A percentile compares a stretch with the other conserved stretches of the same genome.
These are phyloP conservation scores for Saguinus imperator DNA, from an alignment of 2,113 vertebrate species.

Conservation along the genomic window DNA sequence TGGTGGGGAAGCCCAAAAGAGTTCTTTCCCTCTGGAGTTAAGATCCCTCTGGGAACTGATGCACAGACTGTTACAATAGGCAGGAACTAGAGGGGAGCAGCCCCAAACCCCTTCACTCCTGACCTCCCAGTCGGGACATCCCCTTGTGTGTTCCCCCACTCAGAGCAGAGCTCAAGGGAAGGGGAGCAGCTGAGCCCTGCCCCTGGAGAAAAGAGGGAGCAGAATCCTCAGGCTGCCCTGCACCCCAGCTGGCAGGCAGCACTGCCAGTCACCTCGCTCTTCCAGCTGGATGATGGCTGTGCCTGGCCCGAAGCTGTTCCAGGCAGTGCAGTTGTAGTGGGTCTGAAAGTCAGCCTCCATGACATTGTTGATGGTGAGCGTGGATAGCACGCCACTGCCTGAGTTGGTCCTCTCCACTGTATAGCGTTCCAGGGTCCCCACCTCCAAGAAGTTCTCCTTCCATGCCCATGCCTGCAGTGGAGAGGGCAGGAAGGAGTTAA, in stretches of 20 bases:
- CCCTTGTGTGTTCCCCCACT: background rate
- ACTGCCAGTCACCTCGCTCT: conserved; percentile 85
- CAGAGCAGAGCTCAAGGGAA: background rate
- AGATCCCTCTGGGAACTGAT: too few species aligned
- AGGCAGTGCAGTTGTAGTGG: conserved; percentile 97
- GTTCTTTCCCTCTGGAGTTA: background rate
- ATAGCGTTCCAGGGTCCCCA: conserved; percentile 94
- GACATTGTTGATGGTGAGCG: conserved; percentile 96
- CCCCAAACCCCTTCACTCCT: too few species aligned
- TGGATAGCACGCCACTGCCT: conserved; percentile 92
- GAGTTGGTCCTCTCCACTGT: conserved; percentile 93
- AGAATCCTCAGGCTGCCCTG: background rate
- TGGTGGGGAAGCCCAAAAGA: background rate
- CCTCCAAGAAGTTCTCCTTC: conserved; percentile 96
- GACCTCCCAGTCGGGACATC: too few species aligned
- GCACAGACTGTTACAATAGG: too few species aligned
- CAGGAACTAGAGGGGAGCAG: too few species aligned
- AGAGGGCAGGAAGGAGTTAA: background rate
- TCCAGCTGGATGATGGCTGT: conserved; percentile 95
- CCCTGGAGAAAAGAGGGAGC: background rate
- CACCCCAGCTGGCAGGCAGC: background rate
- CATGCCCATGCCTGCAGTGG: conserved; percentile 93
- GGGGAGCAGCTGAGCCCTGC: too few species aligned
- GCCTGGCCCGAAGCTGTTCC: conserved; percentile 94
- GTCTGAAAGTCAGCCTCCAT: conserved; percentile 96